phyloP scores from a whole-genome alignment of 2,113 vertebrate genomes.

The Ranitomeya variabilis region DNA sequence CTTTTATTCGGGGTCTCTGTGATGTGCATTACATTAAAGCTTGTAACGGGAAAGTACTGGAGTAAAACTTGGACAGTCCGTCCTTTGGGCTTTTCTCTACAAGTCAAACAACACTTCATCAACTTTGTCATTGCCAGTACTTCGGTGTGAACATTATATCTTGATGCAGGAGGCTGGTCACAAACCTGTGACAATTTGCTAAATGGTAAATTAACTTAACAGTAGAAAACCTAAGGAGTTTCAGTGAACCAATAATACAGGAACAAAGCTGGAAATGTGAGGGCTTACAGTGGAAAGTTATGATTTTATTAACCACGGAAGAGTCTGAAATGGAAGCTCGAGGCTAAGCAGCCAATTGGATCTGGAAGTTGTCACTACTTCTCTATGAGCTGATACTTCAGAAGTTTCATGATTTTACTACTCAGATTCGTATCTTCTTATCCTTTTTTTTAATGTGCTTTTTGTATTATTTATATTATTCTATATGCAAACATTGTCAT shows the following conservation, averaged over 20 bases:
- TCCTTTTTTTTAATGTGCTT: not conserved
- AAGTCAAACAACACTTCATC: constrained; percentile 30
- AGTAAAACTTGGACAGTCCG: constrained; percentile 14
- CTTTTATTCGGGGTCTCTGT: not conserved
- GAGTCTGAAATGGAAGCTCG: constrained; percentile 50
- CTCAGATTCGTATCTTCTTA: constrained; percentile 6
- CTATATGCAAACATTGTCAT: too few relatives aligned
- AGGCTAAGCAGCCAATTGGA: constrained; percentile 52
- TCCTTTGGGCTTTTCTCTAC: constrained; percentile 17
- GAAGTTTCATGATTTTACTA: constrained; percentile 30
- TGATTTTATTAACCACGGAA: constrained; percentile 57
- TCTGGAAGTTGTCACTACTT: constrained; percentile 26
- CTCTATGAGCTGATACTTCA: constrained; percentile 21
- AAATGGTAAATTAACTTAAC: constrained; percentile 59
- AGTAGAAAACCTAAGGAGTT: constrained; percentile 47
- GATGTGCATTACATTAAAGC: not conserved
- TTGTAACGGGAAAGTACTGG: not conserved
- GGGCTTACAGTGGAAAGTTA: constrained; percentile 44
- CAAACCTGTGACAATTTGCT: constrained; percentile 50
- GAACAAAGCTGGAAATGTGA: constrained; percentile 45
- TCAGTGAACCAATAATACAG: constrained; percentile 42
- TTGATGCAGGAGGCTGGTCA: constrained; percentile 34
- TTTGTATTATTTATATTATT: not conserved
- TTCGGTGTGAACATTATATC: constrained; percentile 40
- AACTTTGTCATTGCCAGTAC: constrained; percentile 43